Conservation (phyloP, 2,797 vertebrate species). For the Cephalopachus bancanus region DNA sequence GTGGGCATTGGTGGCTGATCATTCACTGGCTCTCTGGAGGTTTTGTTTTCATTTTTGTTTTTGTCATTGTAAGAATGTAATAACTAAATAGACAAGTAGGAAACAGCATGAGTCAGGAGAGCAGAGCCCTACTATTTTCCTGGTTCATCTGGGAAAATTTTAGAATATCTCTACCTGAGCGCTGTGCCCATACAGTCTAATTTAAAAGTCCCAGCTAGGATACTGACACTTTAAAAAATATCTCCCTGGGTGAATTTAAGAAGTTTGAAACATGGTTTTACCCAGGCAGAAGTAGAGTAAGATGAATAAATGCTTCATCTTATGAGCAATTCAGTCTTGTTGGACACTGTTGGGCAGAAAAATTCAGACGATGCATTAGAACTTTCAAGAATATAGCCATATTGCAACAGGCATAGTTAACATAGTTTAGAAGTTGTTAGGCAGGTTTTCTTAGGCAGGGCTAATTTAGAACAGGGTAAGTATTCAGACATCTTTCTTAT, state of each 20-base stretch:
- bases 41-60: neutral
- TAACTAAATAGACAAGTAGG: neutral
- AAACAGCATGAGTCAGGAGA: neutral
- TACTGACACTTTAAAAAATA: neutral
- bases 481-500: too few species aligned
- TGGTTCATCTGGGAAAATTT: neutral
- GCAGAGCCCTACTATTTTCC: neutral
- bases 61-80: neutral
- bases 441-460: too few species aligned
- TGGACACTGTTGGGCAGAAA: neutral
- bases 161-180: neutral
- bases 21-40: neutral
- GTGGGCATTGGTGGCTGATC: too few species aligned
- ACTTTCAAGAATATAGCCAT: neutral
- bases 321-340: neutral
- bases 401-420: too few species aligned
- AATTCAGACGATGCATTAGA: neutral
- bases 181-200: neutral
- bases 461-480: too few species aligned
- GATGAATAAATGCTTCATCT: neutral
- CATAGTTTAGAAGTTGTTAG: too few species aligned
- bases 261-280: neutral
- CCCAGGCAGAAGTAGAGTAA: neutral
- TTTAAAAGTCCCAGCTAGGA: neutral
- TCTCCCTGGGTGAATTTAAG: neutral